Evolutionary conservation across 1,140 invertebrate genomes (phyloP).

Genomic region (Macrocentrus cingulum): DNA sequence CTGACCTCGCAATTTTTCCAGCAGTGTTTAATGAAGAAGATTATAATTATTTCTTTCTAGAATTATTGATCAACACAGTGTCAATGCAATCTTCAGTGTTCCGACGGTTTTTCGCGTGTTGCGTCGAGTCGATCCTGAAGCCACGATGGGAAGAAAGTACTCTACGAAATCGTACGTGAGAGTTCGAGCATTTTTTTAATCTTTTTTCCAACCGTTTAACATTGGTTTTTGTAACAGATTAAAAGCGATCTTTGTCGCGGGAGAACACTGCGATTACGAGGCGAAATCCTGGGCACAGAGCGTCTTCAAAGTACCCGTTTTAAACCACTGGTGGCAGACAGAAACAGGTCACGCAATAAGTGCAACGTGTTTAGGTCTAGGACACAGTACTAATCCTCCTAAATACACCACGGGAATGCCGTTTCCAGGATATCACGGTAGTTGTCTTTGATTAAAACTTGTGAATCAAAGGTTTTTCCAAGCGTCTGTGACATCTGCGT

Average conservation of each 20-base stretch:
- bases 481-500: background rate
- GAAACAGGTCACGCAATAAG: conserved; percentile 91
- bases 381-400: conserved; percentile 66
- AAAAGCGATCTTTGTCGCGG: conserved; percentile 83
- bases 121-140: conserved; percentile 72
- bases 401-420: conserved; percentile 74
- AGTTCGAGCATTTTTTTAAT: background rate
- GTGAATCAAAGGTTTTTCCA: background rate
- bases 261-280: conserved; percentile 91
- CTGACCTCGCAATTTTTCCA: background rate
- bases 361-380: conserved; percentile 77
- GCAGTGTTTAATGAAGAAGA: too few species aligned
- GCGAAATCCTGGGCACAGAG: conserved; percentile 85
- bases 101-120: conserved; percentile 88
- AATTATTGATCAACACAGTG: conserved; percentile 83
- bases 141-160: conserved; percentile 68
- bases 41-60: too few species aligned
- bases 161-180: conserved; percentile 65
- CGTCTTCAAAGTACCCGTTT: conserved; percentile 77
- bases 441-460: conserved; percentile 26
- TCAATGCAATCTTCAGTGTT: conserved; percentile 84
- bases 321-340: conserved; percentile 97
- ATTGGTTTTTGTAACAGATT: conserved; percentile 63
- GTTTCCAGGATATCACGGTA: conserved; percentile 82
- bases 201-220: background rate